Conservation (phyloP, 2,888 invertebrate species). For the Acleris holmiana region DNA sequence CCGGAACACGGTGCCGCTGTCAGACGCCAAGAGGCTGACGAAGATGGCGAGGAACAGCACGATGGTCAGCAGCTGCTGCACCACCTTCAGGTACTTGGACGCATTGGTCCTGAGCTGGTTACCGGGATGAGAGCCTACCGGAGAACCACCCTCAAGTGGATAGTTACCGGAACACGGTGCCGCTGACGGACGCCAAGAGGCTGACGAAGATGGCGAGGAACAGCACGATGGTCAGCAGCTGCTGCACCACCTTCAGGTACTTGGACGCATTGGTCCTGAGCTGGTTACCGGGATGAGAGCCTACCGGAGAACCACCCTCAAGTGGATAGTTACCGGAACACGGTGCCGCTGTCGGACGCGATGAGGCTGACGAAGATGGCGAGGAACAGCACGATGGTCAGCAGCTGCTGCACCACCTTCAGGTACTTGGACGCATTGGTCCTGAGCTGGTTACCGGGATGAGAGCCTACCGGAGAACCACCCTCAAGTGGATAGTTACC, state of each 20-base stretch:
- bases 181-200: slow-evolving; percentile 88
- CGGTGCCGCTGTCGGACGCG: slow-evolving; percentile 87
- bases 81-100: slow-evolving; percentile 85
- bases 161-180: slow-evolving; percentile 76
- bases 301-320: too few species aligned
- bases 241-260: slow-evolving; percentile 89
- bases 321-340: slow-evolving; percentile 72
- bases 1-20: slow-evolving; percentile 84
- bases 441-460: slow-evolving; percentile 76
- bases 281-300: slow-evolving; percentile 77
- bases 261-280: slow-evolving; percentile 76
- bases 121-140: slow-evolving; percentile 78
- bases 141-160: too few species aligned
- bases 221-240: slow-evolving; percentile 89
- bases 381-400: slow-evolving; percentile 90
- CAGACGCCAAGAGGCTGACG: slow-evolving; percentile 88
- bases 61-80: slow-evolving; percentile 91
- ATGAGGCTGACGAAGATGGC: slow-evolving; percentile 90
- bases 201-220: slow-evolving; percentile 91
- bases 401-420: slow-evolving; percentile 90
- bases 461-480: too few species aligned
- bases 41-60: slow-evolving; percentile 91
- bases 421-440: slow-evolving; percentile 82
- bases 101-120: slow-evolving; percentile 77
- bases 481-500: slow-evolving; percentile 68